phyloP scores from a whole-genome alignment of 1,140 invertebrate genomes.

The Armadillidium nasatum region DNA sequence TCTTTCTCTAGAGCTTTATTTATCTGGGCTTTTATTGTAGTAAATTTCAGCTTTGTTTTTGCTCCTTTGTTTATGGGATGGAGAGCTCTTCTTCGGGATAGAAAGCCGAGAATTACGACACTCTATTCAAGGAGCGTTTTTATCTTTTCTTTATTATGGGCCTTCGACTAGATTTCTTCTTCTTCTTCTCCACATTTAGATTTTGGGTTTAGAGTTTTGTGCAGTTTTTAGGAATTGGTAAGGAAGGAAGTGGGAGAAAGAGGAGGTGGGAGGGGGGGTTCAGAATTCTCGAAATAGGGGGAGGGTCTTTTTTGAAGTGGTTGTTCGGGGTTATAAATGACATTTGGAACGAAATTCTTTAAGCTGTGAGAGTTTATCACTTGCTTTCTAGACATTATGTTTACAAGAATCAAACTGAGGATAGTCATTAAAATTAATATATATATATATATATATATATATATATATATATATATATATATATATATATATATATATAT shows the following conservation, averaged over 20 bases:
- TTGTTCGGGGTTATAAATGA: not conserved
- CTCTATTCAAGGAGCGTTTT: constrained; percentile 6
- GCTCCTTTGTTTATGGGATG: constrained; percentile 11
- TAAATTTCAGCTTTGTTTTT: constrained; percentile 14
- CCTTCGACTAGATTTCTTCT: constrained; percentile 12
- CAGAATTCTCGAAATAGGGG: too few species aligned
- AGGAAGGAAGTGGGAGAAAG: not conserved
- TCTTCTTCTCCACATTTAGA: not conserved
- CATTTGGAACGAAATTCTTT: not conserved
- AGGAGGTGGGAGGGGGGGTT: not conserved
- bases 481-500: constrained; percentile 11
- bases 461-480: constrained; percentile 15
- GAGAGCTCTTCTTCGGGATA: not conserved
- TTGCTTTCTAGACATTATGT: constrained; percentile 5
- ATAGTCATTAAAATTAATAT: constrained; percentile 7
- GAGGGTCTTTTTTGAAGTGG: not conserved
- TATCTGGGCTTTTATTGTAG: constrained; percentile 9
- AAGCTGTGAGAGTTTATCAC: not conserved
- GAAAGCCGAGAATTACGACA: constrained; percentile 7
- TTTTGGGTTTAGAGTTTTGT: not conserved
- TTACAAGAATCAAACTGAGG: not conserved
- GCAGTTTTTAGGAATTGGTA: not conserved
- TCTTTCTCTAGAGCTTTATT: constrained; percentile 13
- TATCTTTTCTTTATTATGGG: constrained; percentile 13
- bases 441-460: constrained; percentile 15